phyloP scores from a whole-genome alignment of 2,797 vertebrate genomes.

The Pelodytes ibericus region DNA sequence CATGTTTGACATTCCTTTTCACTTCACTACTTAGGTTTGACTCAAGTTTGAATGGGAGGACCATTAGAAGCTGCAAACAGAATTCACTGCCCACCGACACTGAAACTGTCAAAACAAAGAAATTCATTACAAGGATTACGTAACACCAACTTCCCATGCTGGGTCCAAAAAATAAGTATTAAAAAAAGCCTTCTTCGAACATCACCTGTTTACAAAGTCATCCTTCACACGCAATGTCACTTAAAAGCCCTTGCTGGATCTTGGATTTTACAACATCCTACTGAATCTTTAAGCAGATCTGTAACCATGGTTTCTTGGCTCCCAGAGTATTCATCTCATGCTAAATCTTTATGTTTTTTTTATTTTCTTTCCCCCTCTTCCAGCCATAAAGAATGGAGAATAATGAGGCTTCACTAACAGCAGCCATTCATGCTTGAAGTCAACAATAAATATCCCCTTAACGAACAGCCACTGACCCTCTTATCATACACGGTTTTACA shows the following conservation, averaged over 20 bases:
- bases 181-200: constrained; percentile 10
- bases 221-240: constrained; percentile 45
- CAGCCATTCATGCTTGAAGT: constrained; percentile 44
- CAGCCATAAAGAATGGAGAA: constrained; percentile 54
- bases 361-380: constrained; percentile 18
- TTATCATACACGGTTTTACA: constrained; percentile 49
- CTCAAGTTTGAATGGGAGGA: too few species aligned
- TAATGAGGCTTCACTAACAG: constrained; percentile 40
- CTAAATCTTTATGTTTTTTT: constrained; percentile 50
- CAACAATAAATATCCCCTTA: constrained; percentile 54
- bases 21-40: too few species aligned
- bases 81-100: too few species aligned
- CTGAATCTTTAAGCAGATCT: constrained; percentile 54
- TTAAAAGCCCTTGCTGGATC: constrained; percentile 43
- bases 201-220: constrained; percentile 45
- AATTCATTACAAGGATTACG: too few species aligned
- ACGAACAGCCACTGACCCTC: constrained; percentile 53
- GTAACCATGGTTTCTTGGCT: constrained; percentile 52
- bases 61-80: too few species aligned
- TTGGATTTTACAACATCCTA: constrained; percentile 48
- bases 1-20: too few species aligned
- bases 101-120: too few species aligned
- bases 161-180: too few species aligned
- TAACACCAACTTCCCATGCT: too few species aligned
- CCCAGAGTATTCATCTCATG: constrained; percentile 32